These are phyloP conservation scores for Masnerella sp. DNA, from an alignment of 2,888 invertebrate species.

Conservation along the genomic window DNA sequence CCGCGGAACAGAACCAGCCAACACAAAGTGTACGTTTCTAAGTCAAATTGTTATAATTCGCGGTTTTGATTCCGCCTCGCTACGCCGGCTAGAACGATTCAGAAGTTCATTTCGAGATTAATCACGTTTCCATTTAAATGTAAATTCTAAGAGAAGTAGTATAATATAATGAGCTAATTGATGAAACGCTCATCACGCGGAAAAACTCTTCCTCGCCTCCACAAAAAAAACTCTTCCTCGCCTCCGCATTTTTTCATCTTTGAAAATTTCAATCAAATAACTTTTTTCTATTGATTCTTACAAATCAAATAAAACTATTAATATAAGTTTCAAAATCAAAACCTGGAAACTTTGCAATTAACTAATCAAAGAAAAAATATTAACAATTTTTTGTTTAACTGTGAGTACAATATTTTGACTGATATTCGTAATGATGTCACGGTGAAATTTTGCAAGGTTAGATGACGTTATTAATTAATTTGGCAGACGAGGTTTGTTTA, in stretches of 20 bases:
- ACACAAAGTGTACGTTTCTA: conserved; percentile 30
- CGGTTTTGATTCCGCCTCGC: conserved; percentile 30
- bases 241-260: too few species aligned
- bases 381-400: too few species aligned
- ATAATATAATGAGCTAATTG: conserved; percentile 41
- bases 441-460: too few species aligned
- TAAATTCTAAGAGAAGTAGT: conserved; percentile 35
- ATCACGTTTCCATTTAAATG: conserved; percentile 45
- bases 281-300: too few species aligned
- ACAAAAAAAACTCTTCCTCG: conserved; percentile 11
- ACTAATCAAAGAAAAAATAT: too few species aligned
- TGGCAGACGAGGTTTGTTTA: conserved; percentile 16
- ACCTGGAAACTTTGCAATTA: too few species aligned
- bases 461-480: conserved; percentile 32
- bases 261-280: conserved; percentile 31
- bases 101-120: conserved; percentile 39
- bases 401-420: too few species aligned
- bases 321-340: too few species aligned
- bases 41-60: conserved; percentile 41
- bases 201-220: conserved; percentile 7
- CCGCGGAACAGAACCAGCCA: conserved; percentile 13
- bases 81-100: conserved; percentile 29
- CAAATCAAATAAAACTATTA: too few species aligned
- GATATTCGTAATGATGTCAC: too few species aligned
- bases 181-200: conserved; percentile 30